Conservation (phyloP, 2,113 vertebrate species). For the Thomomys bottae region DNA sequence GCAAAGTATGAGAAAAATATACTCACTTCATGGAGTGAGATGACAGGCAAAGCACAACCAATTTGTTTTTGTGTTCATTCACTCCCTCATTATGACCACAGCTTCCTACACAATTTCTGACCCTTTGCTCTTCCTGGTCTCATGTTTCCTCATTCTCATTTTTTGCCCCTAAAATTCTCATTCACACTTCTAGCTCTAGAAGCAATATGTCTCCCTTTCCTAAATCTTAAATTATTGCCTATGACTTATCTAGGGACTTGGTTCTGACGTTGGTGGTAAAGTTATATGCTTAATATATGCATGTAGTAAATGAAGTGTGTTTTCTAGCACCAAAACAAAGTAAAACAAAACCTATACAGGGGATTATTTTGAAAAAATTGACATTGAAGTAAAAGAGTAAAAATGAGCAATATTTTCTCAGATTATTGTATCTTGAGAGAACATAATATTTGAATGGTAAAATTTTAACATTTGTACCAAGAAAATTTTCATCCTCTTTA, state of each 20-base stretch:
- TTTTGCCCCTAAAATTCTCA: not conserved
- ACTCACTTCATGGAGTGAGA: not conserved
- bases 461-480: not conserved
- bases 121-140: not conserved
- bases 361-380: not conserved
- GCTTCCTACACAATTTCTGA: not conserved
- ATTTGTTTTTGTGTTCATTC: not conserved
- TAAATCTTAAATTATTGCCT: not conserved
- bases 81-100: not conserved
- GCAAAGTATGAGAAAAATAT: not conserved
- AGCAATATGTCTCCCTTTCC: not conserved
- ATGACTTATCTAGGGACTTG: not conserved
- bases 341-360: not conserved
- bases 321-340: not conserved
- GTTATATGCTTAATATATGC: not conserved
- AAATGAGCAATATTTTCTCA: not conserved
- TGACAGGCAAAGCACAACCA: not conserved
- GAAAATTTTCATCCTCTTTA: not conserved
- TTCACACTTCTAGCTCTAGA: not conserved
- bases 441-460: not conserved
- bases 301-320: not conserved
- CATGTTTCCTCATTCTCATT: not conserved
- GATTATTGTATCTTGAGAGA: not conserved
- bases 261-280: not conserved
- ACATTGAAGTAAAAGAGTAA: not conserved